These are phyloP conservation scores for Diaphora mendica DNA, from an alignment of 2,888 invertebrate genomes.

Conservation along the genomic window DNA sequence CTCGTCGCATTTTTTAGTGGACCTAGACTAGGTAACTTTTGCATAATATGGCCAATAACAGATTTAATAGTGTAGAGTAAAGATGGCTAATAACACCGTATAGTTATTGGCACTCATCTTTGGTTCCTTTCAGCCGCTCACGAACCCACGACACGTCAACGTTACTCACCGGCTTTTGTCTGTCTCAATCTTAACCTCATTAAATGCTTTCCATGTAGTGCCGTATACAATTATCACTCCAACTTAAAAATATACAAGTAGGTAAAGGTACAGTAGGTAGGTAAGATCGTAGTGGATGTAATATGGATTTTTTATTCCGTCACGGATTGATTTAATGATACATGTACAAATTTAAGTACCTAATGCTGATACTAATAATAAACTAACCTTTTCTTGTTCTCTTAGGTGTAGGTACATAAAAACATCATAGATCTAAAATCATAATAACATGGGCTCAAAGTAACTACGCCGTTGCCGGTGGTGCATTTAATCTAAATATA, in stretches of 20 bases:
- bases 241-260: background rate
- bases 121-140: no score
- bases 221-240: no score
- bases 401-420: background rate
- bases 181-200: background rate
- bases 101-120: no score
- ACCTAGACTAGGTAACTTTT: no score
- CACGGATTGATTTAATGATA: background rate
- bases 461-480: slow-evolving; percentile 31
- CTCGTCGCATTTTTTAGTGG: no score
- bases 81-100: no score
- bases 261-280: background rate
- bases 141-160: background rate
- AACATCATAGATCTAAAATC: slow-evolving; percentile 2
- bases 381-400: background rate
- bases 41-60: no score
- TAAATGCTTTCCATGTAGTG: background rate
- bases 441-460: slow-evolving; percentile 8
- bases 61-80: no score
- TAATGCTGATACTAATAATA: background rate
- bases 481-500: slow-evolving; percentile 50
- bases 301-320: no score
- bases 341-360: background rate
- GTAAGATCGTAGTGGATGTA: no score
- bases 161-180: background rate